phyloP scores from a whole-genome alignment of 2,888 invertebrate species.

The Lithophane semibrunnea region DNA sequence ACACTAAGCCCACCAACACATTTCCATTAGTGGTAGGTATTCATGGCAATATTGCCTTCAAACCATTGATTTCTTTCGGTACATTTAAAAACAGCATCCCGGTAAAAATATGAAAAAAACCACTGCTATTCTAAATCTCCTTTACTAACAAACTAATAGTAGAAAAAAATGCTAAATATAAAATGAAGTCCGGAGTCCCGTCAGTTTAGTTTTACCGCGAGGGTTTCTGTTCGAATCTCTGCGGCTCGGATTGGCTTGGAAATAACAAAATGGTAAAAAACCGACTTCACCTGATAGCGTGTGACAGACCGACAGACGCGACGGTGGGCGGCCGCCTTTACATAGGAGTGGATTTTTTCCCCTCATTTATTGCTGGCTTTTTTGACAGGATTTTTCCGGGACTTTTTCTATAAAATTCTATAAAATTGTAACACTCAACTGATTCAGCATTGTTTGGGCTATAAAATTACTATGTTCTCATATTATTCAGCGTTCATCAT shows the following conservation, averaged over 20 bases:
- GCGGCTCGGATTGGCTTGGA: slow-evolving; percentile 67
- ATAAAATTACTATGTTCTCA: no score
- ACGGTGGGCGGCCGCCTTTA: slow-evolving; percentile 51
- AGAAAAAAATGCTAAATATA: slow-evolving; percentile 26
- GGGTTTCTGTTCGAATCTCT: slow-evolving; percentile 45
- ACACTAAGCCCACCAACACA: no score
- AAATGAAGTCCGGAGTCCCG: slow-evolving; percentile 42
- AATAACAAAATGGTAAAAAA: slow-evolving; percentile 75
- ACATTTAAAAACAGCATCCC: neutral
- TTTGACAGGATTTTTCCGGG: neutral
- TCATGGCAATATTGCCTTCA: no score
- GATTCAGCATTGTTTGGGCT: neutral
- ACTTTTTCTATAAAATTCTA: slow-evolving; percentile 1
- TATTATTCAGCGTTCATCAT: no score
- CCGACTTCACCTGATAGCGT: slow-evolving; percentile 74
- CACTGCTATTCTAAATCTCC: neutral
- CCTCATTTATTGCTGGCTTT: neutral
- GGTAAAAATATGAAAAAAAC: neutral
- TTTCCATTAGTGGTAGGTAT: no score
- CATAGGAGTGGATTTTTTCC: slow-evolving; percentile 59
- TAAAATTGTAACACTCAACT: neutral
- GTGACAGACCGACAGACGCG: slow-evolving; percentile 76
- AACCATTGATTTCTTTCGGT: no score
- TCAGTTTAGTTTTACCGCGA: slow-evolving; percentile 52
- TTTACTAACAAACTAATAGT: slow-evolving; percentile 11